Percentiles rank a stretch among this genome's conserved stretches.
Evolutionary conservation across 2,797 vertebrate species (phyloP).

Genomic region (Anolis apletophallus): DNA sequence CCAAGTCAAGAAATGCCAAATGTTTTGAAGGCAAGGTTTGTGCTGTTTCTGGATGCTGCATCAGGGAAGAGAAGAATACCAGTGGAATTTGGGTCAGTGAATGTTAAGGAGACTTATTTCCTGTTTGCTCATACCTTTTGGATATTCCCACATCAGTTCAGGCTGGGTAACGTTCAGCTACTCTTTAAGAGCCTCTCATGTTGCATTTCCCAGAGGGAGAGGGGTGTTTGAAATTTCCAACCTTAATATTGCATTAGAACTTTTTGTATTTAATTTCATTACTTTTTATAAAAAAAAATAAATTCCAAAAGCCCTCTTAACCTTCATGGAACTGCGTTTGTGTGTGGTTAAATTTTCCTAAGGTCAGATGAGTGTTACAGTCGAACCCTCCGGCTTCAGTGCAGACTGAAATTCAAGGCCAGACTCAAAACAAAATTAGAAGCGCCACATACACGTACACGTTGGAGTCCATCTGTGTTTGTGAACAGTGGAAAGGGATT

Average conservation of each 20-base stretch:
- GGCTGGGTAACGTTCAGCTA: slow-evolving; percentile 2
- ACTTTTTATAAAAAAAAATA: slow-evolving; percentile 38
- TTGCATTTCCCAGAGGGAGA: slow-evolving; percentile 24
- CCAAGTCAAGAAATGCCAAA: slow-evolving; percentile 13
- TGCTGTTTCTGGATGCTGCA: neutral
- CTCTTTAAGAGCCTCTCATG: slow-evolving; percentile 1
- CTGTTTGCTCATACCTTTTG: slow-evolving; percentile 18
- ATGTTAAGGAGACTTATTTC: slow-evolving; percentile 23
- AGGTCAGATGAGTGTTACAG: neutral
- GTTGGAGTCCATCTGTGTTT: neutral
- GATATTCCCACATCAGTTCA: slow-evolving; percentile 12
- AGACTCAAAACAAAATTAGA: neutral
- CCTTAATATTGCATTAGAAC: slow-evolving; percentile 36
- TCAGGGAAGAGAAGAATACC: slow-evolving; percentile 10
- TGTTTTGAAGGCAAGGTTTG: neutral
- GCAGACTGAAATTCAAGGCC: neutral
- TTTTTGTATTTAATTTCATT: slow-evolving; percentile 51
- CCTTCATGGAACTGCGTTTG: slow-evolving; percentile 23
- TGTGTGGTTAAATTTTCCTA: slow-evolving; percentile 23
- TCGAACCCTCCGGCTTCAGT: neutral
- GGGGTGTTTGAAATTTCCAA: slow-evolving; percentile 41
- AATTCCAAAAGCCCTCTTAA: slow-evolving; percentile 37
- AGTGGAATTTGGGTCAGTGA: slow-evolving; percentile 10
- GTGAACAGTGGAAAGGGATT: neutral
- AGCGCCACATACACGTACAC: neutral